phyloP scores from a whole-genome alignment of 2,113 vertebrate genomes.

The Eublepharis macularius region DNA sequence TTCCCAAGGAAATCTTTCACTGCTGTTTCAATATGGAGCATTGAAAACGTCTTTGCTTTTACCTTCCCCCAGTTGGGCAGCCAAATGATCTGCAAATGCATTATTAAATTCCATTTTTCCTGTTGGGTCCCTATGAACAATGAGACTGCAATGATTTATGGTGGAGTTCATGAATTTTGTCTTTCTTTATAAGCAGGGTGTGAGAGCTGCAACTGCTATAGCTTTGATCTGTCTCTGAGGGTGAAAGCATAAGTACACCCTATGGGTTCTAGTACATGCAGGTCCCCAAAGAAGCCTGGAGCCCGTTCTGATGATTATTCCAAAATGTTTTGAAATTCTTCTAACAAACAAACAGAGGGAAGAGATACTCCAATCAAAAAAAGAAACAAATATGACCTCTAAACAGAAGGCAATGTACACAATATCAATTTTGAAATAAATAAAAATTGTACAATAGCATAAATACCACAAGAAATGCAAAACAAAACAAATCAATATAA shows the following conservation, averaged over 20 bases:
- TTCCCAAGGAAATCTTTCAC: background rate
- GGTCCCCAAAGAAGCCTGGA: background rate
- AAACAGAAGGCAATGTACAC: no score
- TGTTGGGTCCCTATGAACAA: background rate
- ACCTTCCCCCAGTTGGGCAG: background rate
- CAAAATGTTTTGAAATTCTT: background rate
- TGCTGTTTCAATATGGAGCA: background rate
- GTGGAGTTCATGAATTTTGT: background rate
- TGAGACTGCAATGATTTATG: background rate
- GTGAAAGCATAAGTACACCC: background rate
- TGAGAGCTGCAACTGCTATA: background rate
- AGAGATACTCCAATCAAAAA: no score
- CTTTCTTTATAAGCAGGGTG: background rate
- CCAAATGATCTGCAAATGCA: background rate
- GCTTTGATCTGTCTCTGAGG: background rate
- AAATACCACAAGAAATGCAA: no score
- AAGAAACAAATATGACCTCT: no score
- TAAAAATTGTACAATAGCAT: no score
- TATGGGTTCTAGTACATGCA: background rate
- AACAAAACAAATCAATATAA: no score
- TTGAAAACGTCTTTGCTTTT: background rate
- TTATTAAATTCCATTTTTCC: background rate
- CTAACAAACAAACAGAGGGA: no score
- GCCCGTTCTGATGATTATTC: background rate
- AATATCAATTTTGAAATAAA: no score